Percentiles rank a stretch among this genome's conserved stretches.
Conservation (phyloP, 2,888 invertebrate species). For the Drosophila neutralis region DNA sequence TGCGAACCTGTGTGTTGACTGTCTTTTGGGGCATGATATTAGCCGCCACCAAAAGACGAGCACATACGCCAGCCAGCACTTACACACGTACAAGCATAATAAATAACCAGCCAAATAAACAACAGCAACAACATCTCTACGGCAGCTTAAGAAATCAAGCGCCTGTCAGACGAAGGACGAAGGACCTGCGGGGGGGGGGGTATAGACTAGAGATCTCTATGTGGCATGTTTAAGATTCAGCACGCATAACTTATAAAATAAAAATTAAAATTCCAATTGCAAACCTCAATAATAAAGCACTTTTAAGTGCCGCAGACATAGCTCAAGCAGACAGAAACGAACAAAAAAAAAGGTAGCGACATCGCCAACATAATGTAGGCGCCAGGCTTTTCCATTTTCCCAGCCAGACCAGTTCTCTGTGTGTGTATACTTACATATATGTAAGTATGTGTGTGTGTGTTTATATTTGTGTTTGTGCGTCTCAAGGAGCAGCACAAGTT, state of each 20-base stretch:
- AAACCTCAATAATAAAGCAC: conserved; percentile 76
- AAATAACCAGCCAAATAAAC: conserved; percentile 59
- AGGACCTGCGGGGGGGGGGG: conserved; percentile 1
- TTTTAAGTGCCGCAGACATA: conserved; percentile 62
- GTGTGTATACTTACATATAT: neutral
- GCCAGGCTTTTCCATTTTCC: conserved; percentile 29
- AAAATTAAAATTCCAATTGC: conserved; percentile 78
- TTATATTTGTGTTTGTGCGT: conserved; percentile 13
- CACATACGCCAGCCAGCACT: conserved; percentile 26
- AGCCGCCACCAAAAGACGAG: conserved; percentile 47
- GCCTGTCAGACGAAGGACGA: conserved; percentile 11
- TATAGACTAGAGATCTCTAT: conserved; percentile 38
- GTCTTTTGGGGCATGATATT: conserved; percentile 60
- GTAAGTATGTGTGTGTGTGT: conserved; percentile 12
- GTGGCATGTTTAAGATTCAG: conserved; percentile 70
- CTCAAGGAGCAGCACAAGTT: conserved; percentile 52
- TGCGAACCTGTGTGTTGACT: conserved; percentile 23
- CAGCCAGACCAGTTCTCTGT: conserved; percentile 24
- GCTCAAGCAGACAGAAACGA: conserved; percentile 8
- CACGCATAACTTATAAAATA: conserved; percentile 77
- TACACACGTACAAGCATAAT: conserved; percentile 68
- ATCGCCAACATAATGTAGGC: conserved; percentile 29
- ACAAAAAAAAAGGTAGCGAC: conserved; percentile 24
- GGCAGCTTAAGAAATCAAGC: conserved; percentile 51
- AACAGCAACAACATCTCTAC: conserved; percentile 32